A percentile compares a stretch with the other conserved stretches of the same genome.
Conservation (phyloP, 2,113 vertebrate genomes). For the Eublepharis macularius region DNA sequence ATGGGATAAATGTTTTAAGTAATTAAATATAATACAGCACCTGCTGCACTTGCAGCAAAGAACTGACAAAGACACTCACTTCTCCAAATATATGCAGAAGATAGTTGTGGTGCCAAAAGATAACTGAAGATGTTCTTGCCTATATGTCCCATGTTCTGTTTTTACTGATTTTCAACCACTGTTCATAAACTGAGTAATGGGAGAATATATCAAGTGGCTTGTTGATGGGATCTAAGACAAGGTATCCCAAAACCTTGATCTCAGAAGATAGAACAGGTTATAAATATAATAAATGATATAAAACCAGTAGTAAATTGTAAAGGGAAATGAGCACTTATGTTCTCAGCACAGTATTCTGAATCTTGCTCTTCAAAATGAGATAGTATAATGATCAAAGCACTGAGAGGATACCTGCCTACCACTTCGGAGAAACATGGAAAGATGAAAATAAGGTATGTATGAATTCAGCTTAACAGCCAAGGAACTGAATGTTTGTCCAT, state of each 20-base stretch:
- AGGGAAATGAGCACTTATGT: neutral
- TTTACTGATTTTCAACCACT: neutral
- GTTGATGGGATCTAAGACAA: neutral
- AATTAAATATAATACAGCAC: neutral
- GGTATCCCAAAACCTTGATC: neutral
- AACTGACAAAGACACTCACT: neutral
- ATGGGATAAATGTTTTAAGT: neutral
- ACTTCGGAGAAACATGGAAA: neutral
- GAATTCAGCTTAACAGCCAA: neutral
- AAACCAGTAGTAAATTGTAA: neutral
- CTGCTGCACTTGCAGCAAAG: neutral
- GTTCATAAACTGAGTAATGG: neutral
- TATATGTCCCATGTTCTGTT: accelerated
- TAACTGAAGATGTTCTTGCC: neutral
- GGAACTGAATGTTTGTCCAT: neutral
- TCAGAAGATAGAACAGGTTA: neutral
- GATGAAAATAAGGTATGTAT: neutral
- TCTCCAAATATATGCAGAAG: neutral
- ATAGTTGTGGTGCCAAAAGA: neutral
- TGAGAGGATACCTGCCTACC: neutral
- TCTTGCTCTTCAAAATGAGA: neutral
- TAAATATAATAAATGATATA: neutral
- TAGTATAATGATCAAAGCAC: neutral
- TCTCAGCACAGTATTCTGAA: neutral
- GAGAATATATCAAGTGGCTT: slow-evolving; percentile 4